A percentile compares a stretch with the other conserved stretches of the same genome.
Evolutionary conservation across 2,797 vertebrate species (phyloP).

Genomic region (Phaenicophaeus curvirostris): DNA sequence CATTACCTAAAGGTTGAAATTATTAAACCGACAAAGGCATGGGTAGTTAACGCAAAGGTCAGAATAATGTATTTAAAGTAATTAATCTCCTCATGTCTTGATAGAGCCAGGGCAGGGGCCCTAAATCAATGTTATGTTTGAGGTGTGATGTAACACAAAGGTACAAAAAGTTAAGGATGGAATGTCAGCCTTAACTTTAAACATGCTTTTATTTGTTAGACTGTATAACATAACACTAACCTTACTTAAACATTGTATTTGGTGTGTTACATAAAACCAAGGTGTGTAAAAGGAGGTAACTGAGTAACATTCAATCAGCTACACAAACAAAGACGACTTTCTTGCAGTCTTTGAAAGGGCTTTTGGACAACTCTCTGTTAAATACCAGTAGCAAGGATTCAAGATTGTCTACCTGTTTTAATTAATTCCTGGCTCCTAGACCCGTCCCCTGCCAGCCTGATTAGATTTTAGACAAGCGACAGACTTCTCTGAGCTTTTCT

Average conservation of each 20-base stretch:
- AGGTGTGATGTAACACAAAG: constrained; percentile 69
- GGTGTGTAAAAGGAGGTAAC: constrained; percentile 63
- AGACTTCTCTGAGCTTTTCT: constrained; percentile 20
- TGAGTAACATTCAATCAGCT: constrained; percentile 51
- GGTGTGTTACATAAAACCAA: constrained; percentile 54
- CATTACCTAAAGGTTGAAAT: constrained; percentile 32
- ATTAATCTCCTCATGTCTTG: constrained; percentile 38
- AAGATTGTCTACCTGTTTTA: constrained; percentile 51
- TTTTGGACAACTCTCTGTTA: constrained; percentile 66
- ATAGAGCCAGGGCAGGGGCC: constrained; percentile 6
- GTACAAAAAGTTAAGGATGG: constrained; percentile 68
- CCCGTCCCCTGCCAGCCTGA: background rate
- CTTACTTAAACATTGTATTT: constrained; percentile 66
- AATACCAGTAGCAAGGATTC: constrained; percentile 48
- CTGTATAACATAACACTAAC: constrained; percentile 62
- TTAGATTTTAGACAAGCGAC: constrained; percentile 27
- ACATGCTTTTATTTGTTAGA: constrained; percentile 69
- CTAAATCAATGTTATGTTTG: constrained; percentile 61
- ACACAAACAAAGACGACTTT: constrained; percentile 75
- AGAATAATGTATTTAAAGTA: background rate
- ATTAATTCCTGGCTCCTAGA: background rate
- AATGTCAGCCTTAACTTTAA: constrained; percentile 69
- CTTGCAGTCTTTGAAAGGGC: constrained; percentile 66
- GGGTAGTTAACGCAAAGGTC: background rate
- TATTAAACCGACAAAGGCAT: constrained; percentile 32